Base-by-base conservation (phyloP, 2,888 invertebrate genomes). In the Tetheella fluctuosa region DNA sequence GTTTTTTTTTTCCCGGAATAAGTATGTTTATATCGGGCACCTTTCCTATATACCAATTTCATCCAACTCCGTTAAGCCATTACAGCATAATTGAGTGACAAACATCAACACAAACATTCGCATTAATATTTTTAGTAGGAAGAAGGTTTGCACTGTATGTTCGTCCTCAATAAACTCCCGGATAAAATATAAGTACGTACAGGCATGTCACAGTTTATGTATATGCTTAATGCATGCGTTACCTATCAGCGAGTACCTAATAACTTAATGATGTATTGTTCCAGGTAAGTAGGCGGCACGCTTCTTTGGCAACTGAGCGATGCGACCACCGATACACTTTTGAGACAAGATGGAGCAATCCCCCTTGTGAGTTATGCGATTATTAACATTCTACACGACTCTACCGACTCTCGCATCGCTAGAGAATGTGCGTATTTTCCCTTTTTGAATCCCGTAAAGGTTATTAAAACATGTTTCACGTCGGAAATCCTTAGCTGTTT, bases 231-330 rank as follows among this genome's bases (percentile, higher is more conserved):
- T 78, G 71, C 73, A 82, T 82, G 77, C 79, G 78, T 84, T 79
- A 77, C 81, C 75, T 81, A 74, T 77, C 80, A 73, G 83, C 86
- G 78, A 87, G 81, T 25, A 6, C 2, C 3, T 88, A 80, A 86
- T 87, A 90, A 91, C 91, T 82, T 91, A 92, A 90, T 91, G 90
- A 90, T 86, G 86, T 84, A 93, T 93, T 93, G 93, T 92, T 92
- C 90, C 90, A 91, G 92, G 92, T 93, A 90, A 90, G 92, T 86
- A 85, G 91, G 91, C 83, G 90, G 79, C 20, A 48, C 73, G 74
- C 62, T 68, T 80, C 79, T 83, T 81, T 76, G 70, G 82, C 76
- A 80, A 81, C 80, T 69, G 77, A 76, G 77, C 76, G 86, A 89
- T 86, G 84, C 76, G 86, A 80, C 83, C 81, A 81, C 83, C 80